A percentile compares a stretch with the other conserved stretches of the same genome.
These are phyloP conservation scores for Perognathus longimembris DNA, from an alignment of 2,113 vertebrate genomes.

Conservation along the genomic window DNA sequence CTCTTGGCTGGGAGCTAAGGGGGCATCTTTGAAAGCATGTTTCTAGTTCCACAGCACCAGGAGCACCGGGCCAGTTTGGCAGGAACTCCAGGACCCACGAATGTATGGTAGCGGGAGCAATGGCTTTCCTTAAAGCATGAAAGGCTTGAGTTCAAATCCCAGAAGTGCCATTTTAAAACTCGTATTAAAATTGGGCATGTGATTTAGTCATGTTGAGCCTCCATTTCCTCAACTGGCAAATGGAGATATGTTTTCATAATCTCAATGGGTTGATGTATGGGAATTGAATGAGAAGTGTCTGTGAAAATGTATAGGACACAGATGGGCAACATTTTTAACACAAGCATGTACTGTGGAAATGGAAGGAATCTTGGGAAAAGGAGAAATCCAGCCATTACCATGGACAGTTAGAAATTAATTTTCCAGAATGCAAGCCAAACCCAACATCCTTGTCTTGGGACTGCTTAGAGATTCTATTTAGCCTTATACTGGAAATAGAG, in stretches of 20 bases:
- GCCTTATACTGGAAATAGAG: neutral
- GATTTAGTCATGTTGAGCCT: neutral
- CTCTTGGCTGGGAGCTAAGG: neutral
- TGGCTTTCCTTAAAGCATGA: slow-evolving; percentile 7
- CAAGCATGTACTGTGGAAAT: neutral
- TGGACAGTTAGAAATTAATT: neutral
- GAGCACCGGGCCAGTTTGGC: neutral
- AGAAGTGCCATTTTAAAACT: neutral
- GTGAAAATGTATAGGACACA: neutral
- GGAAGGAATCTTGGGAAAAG: neutral
- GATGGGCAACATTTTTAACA: neutral
- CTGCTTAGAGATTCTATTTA: neutral
- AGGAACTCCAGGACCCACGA: neutral
- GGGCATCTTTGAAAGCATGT: neutral
- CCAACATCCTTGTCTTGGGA: neutral
- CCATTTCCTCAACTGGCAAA: neutral
- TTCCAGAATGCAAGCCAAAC: neutral
- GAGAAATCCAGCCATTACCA: neutral
- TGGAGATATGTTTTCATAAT: neutral
- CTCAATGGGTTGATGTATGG: neutral
- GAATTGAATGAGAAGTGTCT: neutral
- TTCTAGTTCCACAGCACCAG: neutral
- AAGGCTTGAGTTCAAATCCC: slow-evolving; percentile 2
- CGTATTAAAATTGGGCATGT: neutral
- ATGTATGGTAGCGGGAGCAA: neutral